Conservation (phyloP, 2,797 vertebrate genomes). For the Tympanoctomys barrerae region DNA sequence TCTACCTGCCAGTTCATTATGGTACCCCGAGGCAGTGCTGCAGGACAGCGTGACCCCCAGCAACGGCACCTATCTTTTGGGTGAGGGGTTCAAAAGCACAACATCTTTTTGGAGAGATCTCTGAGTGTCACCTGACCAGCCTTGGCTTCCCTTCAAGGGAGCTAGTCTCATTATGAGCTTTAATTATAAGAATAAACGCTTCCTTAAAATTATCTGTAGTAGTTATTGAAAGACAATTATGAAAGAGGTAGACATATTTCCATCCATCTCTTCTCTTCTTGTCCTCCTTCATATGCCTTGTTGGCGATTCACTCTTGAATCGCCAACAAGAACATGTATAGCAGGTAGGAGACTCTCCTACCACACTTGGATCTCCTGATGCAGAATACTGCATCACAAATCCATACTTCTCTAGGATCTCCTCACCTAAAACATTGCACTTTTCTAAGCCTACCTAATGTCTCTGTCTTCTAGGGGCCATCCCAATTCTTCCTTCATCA, state of each 20-base stretch:
- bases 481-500: background rate
- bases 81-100: background rate
- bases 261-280: background rate
- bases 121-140: constrained; percentile 43
- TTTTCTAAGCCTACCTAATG: background rate
- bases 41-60: constrained; percentile 26
- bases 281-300: background rate
- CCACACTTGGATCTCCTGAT: background rate
- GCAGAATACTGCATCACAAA: background rate
- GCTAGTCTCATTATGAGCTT: constrained; percentile 36
- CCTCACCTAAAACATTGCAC: background rate
- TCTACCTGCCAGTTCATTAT: background rate
- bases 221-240: constrained; percentile 14
- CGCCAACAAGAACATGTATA: background rate
- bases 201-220: background rate
- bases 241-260: background rate
- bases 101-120: constrained; percentile 21
- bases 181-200: constrained; percentile 33
- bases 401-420: background rate
- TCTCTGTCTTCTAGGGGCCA: background rate
- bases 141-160: background rate
- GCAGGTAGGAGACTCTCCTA: background rate
- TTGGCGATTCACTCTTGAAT: background rate
- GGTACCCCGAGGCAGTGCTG: constrained; percentile 29
- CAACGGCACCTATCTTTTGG: background rate